phyloP scores from a whole-genome alignment of 2,797 vertebrate genomes.

The Bradypodion ventrale region DNA sequence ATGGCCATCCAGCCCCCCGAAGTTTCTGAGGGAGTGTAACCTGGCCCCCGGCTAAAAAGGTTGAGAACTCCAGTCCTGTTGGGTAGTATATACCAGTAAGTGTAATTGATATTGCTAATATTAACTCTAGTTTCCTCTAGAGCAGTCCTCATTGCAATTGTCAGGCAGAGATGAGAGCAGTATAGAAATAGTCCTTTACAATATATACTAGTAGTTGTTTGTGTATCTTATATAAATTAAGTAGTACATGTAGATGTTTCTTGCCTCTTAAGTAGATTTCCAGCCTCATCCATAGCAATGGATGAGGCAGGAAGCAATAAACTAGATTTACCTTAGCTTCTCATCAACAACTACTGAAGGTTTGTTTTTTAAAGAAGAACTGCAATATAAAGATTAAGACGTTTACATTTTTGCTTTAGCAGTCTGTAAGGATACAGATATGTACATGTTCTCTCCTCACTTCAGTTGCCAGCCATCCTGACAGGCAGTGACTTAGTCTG shows the following conservation, averaged over 20 bases:
- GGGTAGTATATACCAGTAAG: too few relatives aligned
- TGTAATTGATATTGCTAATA: too few relatives aligned
- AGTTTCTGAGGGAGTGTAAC: too few relatives aligned
- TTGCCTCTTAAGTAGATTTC: background rate
- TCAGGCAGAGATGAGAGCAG: too few relatives aligned
- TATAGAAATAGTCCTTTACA: too few relatives aligned
- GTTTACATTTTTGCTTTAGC: background rate
- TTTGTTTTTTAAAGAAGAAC: fast-evolving
- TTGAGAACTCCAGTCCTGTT: too few relatives aligned
- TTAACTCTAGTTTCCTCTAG: background rate
- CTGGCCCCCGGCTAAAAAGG: too few relatives aligned
- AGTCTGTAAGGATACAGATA: background rate
- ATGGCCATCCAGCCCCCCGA: too few relatives aligned
- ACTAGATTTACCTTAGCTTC: background rate
- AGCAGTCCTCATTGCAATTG: too few relatives aligned
- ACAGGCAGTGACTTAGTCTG: slow-evolving; percentile 19
- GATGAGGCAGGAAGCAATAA: background rate
- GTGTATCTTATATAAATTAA: slow-evolving; percentile 3
- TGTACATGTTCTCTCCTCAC: too few relatives aligned
- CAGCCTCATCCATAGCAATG: background rate
- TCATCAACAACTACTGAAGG: background rate
- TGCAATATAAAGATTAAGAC: background rate
- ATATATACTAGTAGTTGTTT: background rate
- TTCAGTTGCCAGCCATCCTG: background rate
- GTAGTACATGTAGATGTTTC: background rate